These are phyloP conservation scores for Dicyrtoma fusca DNA, from an alignment of 2,888 invertebrate genomes.

Conservation along the genomic window DNA sequence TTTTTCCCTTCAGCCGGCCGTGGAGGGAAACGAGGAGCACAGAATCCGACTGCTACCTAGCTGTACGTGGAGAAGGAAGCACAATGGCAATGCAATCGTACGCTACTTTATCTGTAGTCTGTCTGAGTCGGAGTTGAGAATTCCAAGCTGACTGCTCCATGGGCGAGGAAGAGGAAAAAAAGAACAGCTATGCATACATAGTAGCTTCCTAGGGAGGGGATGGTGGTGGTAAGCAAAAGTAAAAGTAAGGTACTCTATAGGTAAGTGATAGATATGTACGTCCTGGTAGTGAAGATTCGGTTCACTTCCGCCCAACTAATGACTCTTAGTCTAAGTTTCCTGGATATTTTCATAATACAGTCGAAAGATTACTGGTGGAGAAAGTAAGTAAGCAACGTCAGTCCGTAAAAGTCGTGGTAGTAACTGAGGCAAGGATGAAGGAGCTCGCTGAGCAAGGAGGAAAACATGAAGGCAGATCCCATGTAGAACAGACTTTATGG, in stretches of 20 bases:
- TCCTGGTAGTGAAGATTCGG: not conserved
- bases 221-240: not conserved
- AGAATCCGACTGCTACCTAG: too few relatives aligned
- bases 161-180: not conserved
- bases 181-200: not conserved
- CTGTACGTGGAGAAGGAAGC: too few relatives aligned
- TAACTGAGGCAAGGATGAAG: not conserved
- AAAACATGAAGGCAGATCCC: slow-evolving; percentile 1
- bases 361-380: not conserved
- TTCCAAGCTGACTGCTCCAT: slow-evolving; percentile 1
- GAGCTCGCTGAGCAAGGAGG: slow-evolving; percentile 7
- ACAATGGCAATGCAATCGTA: too few relatives aligned
- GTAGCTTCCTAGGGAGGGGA: not conserved
- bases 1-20: too few relatives aligned
- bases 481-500: slow-evolving; percentile 21
- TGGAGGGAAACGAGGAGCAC: too few relatives aligned
- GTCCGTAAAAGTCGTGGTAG: not conserved
- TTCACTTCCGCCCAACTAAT: slow-evolving; percentile 29
- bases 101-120: too few relatives aligned
- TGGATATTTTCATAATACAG: slow-evolving; percentile 24
- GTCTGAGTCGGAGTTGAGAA: not conserved
- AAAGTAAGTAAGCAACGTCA: not conserved
- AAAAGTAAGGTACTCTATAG: not conserved
- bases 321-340: slow-evolving; percentile 29
- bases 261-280: slow-evolving; percentile 5